A percentile compares a stretch with the other conserved stretches of the same genome.
Conservation (phyloP, 2,797 vertebrate genomes). For the Iguana delicatissima region DNA sequence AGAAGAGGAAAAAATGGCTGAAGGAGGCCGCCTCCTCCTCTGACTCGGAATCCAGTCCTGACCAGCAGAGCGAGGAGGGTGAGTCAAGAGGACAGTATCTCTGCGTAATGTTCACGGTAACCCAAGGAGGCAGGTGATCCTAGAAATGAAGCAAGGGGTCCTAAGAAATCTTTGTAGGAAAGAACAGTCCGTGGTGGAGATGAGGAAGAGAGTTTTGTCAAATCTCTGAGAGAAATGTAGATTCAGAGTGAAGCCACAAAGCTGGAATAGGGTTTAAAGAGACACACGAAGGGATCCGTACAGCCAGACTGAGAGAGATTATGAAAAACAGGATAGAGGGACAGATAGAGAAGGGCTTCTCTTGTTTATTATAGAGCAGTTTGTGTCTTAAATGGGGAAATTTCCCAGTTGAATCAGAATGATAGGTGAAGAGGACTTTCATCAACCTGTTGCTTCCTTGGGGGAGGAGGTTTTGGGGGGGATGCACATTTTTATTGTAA, state of each 20-base stretch:
- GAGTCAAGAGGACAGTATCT: constrained; percentile 10
- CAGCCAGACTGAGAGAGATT: not conserved
- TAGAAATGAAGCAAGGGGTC: too few relatives aligned
- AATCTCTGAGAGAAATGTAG: not conserved
- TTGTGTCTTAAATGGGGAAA: not conserved
- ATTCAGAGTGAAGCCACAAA: not conserved
- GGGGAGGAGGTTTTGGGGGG: too few relatives aligned
- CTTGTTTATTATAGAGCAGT: not conserved
- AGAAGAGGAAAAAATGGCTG: constrained; percentile 94
- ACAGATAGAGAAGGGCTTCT: not conserved
- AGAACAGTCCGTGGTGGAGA: not conserved
- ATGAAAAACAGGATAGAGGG: not conserved
- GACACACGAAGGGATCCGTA: not conserved
- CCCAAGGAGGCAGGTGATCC: not conserved
- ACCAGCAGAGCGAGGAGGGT: constrained; percentile 90
- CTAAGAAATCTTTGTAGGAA: not conserved
- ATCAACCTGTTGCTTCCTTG: too few relatives aligned
- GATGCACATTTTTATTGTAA: not conserved
- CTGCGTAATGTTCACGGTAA: not conserved
- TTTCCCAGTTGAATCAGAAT: not conserved
- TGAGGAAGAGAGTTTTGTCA: not conserved
- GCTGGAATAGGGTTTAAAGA: not conserved
- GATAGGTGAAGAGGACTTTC: not conserved
- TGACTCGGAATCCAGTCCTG: constrained; percentile 89
- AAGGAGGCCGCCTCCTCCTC: constrained; percentile 91